These are phyloP conservation scores for Notocelia uddmanniana DNA, from an alignment of 2,888 invertebrate genomes.

Conservation along the genomic window DNA sequence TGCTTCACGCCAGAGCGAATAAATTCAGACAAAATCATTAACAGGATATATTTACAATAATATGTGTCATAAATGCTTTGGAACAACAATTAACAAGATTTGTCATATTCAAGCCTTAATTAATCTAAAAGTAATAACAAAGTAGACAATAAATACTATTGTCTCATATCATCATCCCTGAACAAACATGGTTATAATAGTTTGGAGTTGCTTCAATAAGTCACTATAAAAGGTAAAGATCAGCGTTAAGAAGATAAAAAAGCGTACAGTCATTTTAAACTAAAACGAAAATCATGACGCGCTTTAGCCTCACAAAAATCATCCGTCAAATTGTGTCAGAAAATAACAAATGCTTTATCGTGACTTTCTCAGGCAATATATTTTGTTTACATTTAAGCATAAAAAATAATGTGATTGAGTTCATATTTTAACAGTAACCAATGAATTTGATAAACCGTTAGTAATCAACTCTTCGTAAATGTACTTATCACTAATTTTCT, in stretches of 20 bases:
- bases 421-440: conserved; percentile 4
- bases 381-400: neutral
- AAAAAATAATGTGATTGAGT: neutral
- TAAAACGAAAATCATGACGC: neutral
- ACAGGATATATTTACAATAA: conserved; percentile 45
- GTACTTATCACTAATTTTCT: neutral
- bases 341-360: neutral
- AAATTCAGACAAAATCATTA: conserved; percentile 27
- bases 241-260: neutral
- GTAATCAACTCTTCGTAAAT: conserved; percentile 1
- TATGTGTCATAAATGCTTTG: conserved; percentile 69
- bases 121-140: conserved; percentile 27
- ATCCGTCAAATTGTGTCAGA: neutral
- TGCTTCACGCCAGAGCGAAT: neutral
- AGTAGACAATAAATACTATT: conserved; percentile 43
- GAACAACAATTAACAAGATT: conserved; percentile 55
- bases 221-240: neutral
- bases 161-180: neutral
- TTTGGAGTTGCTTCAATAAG: neutral
- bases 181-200: conserved; percentile 6
- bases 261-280: neutral
- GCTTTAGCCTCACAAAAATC: neutral
- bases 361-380: neutral
- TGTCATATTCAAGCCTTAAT: conserved; percentile 41
- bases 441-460: conserved; percentile 13